phyloP scores from a whole-genome alignment of 2,797 vertebrate species.

The Odontamblyopus lacepedii region DNA sequence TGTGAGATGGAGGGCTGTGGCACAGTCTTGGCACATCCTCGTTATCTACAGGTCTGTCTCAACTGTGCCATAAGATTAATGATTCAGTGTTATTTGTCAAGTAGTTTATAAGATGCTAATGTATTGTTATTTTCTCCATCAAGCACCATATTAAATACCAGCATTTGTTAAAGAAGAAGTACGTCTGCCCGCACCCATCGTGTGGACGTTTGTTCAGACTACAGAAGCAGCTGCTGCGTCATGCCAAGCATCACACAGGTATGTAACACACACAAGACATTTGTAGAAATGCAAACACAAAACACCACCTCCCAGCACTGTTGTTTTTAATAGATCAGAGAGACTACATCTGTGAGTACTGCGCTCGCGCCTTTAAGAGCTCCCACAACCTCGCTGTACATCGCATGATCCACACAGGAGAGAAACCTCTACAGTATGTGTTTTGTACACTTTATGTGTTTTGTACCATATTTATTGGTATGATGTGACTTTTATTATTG shows the following conservation, averaged over 20 bases:
- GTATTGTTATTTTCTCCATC: not conserved
- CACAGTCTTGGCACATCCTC: slow-evolving; percentile 94
- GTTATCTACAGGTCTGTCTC: slow-evolving; percentile 90
- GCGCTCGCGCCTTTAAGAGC: slow-evolving; percentile 97
- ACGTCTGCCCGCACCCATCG: slow-evolving; percentile 95
- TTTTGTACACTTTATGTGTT: slow-evolving; percentile 75
- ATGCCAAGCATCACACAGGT: slow-evolving; percentile 99
- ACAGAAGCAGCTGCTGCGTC: slow-evolving; percentile 95
- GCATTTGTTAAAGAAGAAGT: slow-evolving; percentile 98
- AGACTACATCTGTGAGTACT: slow-evolving; percentile 98
- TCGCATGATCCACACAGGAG: slow-evolving; percentile 98
- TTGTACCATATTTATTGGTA: not conserved
- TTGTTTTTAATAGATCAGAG: slow-evolving; percentile 85
- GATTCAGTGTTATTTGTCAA: not conserved
- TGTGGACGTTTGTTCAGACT: slow-evolving; percentile 95
- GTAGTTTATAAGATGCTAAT: not conserved
- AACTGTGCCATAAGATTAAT: not conserved
- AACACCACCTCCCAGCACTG: no score
- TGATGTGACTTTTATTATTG: not conserved
- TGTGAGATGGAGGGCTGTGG: slow-evolving; percentile 99
- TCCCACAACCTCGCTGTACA: slow-evolving; percentile 98
- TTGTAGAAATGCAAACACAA: not conserved
- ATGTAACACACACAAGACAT: not conserved
- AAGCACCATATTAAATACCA: slow-evolving; percentile 99
- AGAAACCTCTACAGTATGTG: slow-evolving; percentile 97